These are phyloP conservation scores for Hymenopus coronatus DNA, from an alignment of 2,888 invertebrate genomes.

Conservation along the genomic window DNA sequence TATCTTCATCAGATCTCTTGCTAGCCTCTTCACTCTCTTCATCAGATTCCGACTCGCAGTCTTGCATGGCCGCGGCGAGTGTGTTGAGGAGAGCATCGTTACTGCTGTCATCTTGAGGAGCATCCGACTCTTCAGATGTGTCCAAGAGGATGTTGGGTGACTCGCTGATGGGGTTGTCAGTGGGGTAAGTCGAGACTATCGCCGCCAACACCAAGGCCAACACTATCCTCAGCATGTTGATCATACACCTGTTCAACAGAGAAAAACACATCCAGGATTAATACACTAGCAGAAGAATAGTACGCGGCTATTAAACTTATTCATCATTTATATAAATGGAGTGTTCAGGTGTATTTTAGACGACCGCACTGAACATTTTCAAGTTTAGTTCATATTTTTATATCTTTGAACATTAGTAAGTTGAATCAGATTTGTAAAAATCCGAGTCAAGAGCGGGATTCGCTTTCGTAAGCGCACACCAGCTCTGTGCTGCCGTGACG, in stretches of 20 bases:
- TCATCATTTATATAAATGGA: too few relatives aligned
- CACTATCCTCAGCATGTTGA: background rate
- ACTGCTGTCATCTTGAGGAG: background rate
- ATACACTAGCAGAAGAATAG: background rate
- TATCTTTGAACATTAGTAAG: too few relatives aligned
- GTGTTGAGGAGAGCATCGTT: background rate
- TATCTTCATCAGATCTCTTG: background rate
- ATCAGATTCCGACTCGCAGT: background rate
- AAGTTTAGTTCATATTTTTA: too few relatives aligned
- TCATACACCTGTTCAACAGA: background rate
- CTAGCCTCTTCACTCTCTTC: background rate
- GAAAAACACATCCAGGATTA: background rate
- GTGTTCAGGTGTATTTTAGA: too few relatives aligned
- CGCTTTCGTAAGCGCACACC: too few relatives aligned
- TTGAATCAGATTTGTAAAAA: too few relatives aligned
- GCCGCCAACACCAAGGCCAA: background rate
- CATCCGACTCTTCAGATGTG: background rate
- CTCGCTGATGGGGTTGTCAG: slow-evolving; percentile 10
- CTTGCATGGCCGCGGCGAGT: background rate
- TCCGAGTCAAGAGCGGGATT: too few relatives aligned
- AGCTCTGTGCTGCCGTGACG: too few relatives aligned
- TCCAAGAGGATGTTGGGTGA: background rate
- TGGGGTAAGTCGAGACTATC: background rate
- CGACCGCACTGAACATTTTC: too few relatives aligned
- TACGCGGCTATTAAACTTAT: background rate